Base-by-base conservation (phyloP, 1,140 invertebrate species). In the Reticulitermes speratus region DNA sequence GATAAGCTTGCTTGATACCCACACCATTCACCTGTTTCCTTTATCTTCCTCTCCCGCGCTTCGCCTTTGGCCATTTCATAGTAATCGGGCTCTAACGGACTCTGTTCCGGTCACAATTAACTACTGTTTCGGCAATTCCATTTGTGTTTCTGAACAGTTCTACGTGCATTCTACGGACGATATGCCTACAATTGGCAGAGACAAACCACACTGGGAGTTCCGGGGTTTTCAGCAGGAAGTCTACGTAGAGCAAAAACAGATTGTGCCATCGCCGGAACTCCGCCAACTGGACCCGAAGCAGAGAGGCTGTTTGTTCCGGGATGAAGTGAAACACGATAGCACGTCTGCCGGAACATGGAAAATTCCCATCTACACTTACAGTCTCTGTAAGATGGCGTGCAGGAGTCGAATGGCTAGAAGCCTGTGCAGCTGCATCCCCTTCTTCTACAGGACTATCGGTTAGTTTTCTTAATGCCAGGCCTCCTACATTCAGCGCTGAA, bases 341-440 rank as follows among this genome's bases (percentile, higher is more conserved):
- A 89, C 25, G 25, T n/a, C 93, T 21, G n/a, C n/a, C 7, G n/a
- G n/a, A 75, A 14, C 6, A 25, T 11, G 6, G 25, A 25, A 11
- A 30, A 19, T 75, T 75, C 90, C 91, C 89, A 90, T 91, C 9
- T 93, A 93, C 87, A 93, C 92, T 86, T 90, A 89, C 0, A 91
- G 91, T 82, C 89, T 92, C 8, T 94, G 93, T 85, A 90, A 91
- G 9, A 90, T 91, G 81, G 86, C 89, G 8, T 94, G 93, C 88
- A 88, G 92, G 82, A 91, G 91, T 87, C 89, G 88, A 55, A 87
- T 92, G 21, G 91, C 92, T 8, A 81, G 91, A 81, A 88, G 92
- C 65, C 86, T 91, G 7, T 93, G 93, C 87, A 91, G 91, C 25
- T 94, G 93, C 88, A 89, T 89, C 84, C 93, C 93, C 2, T 93